Base-by-base conservation (phyloP, 2,888 invertebrate species). In the Lordiphosa fenestrarum region DNA sequence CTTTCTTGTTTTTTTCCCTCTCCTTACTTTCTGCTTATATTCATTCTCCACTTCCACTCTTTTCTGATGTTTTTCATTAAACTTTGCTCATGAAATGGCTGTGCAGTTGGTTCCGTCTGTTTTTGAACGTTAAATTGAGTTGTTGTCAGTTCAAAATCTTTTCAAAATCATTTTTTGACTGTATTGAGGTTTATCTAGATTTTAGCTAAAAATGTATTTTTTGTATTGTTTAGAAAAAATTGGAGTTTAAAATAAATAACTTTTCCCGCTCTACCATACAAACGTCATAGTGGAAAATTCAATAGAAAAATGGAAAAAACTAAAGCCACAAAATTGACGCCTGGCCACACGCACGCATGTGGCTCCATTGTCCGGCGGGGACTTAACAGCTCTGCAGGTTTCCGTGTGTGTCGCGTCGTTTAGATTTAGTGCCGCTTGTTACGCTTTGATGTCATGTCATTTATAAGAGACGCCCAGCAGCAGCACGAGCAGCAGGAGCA, bases 381-480 rank as follows among this genome's bases (percentile, higher is more conserved):
- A 81, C 84, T 77, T 77, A 81, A 74, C 77, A 69, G 76, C 80
- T 78, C 72, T 52, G 47, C 74, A 59, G 55, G 60, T 40, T 49
- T 47, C 55, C 42, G 40, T 38, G 47, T 50, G 48, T 54, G 41
- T 39, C 33, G 66, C 63, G 82, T 71, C 85, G 77, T 83, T 83
- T 81, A 85, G 85, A 81, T 83, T 81, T 85, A 81, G 85, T 81
- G 85, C 73, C 84, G 85, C 85, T 80, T 81, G 85, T 83, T 83
- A 85, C 73, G 81, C 80, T 85, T 73, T 85, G 80, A 80, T 85
- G 84, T 71, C 46, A 54, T 66, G 73, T 71, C 81, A 80, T 85
- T 80, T 80, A 78, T 80, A 83, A 83, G 57, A 65, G 69, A 50
- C 68, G 46, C 47, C 49, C 21, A 42, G 48, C 53, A 41, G 5